Base-by-base conservation (phyloP, 2,797 vertebrate genomes). In the Phoxinus dragarum region DNA sequence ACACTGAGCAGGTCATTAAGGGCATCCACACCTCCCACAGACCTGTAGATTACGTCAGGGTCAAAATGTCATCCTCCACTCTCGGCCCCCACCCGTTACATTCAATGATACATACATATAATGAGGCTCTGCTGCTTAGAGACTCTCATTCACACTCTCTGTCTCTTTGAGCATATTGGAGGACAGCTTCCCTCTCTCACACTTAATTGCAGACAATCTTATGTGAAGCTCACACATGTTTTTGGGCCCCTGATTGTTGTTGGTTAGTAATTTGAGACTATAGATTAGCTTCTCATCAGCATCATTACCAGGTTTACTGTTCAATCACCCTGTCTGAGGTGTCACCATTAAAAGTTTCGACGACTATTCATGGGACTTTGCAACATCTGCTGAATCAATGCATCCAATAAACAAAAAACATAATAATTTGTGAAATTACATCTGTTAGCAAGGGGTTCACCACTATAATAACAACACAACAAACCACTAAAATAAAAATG, bases 21-120 rank as follows among this genome's bases (percentile, higher is more conserved):
- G 89, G 88, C 91, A 92, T 91, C 92, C 88, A 90, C 91, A 86
- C 88, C 87, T 93, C 90, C 88, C 86, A 89, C 78, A 88, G 90
- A 89, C 88, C 86, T 75, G 86, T 85, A 90, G 90, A 90, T 94
- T 94, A 93, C 94, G 92, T 92, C 93, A 93, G 92, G 90, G 92
- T 94, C 93, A 91, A 88, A 84, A 84, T 93, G 90, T 92, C 83
- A 40, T 66, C 77, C 77, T 91, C 54, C 73, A 87, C 89, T 90
- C 91, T 92, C 90, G 84, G 91, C 91, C 91, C 89, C 87, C 88
- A 92, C 92, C 93, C 49, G 80, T 23, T 42, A 54, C 82, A 23
- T 71, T 80, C 47, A 84, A 72, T 66, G 64, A 66, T n/a, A 31
- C 27, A 34, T 66, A 34, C 16, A 66, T 71, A 67, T 86, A 89